Conservation (phyloP, 2,113 vertebrate genomes). For the Sialia sialis region DNA sequence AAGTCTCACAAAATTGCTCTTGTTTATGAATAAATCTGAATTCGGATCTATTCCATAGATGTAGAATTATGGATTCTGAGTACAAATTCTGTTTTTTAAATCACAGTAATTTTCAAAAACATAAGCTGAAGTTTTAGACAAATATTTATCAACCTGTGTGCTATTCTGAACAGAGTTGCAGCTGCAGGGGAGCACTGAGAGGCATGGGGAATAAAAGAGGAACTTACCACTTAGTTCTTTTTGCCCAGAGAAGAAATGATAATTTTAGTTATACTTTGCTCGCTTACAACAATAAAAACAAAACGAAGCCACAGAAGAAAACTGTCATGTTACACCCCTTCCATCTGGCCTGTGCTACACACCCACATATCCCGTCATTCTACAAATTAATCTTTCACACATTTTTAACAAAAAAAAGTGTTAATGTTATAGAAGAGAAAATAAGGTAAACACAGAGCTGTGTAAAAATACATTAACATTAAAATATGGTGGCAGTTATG, state of each 20-base stretch:
- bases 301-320: slow-evolving; percentile 79
- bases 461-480: slow-evolving; percentile 84
- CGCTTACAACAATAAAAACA: slow-evolving; percentile 76
- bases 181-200: not conserved
- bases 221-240: slow-evolving; percentile 39
- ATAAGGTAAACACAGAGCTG: slow-evolving; percentile 81
- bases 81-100: not conserved
- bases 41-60: not conserved
- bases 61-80: not conserved
- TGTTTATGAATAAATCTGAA: slow-evolving; percentile 1
- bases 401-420: slow-evolving; percentile 81
- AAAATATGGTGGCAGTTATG: slow-evolving; percentile 81
- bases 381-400: slow-evolving; percentile 86
- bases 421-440: slow-evolving; percentile 83
- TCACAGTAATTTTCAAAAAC: not conserved
- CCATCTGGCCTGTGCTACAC: slow-evolving; percentile 80
- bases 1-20: not conserved
- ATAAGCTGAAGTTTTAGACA: slow-evolving; percentile 3
- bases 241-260: slow-evolving; percentile 60
- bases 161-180: not conserved
- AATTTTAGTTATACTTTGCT: slow-evolving; percentile 71
- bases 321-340: slow-evolving; percentile 80
- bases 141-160: not conserved
- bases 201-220: not conserved
- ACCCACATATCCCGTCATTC: slow-evolving; percentile 79